phyloP scores from a whole-genome alignment of 2,797 vertebrate genomes.

The Lagorchestes hirsutus region DNA sequence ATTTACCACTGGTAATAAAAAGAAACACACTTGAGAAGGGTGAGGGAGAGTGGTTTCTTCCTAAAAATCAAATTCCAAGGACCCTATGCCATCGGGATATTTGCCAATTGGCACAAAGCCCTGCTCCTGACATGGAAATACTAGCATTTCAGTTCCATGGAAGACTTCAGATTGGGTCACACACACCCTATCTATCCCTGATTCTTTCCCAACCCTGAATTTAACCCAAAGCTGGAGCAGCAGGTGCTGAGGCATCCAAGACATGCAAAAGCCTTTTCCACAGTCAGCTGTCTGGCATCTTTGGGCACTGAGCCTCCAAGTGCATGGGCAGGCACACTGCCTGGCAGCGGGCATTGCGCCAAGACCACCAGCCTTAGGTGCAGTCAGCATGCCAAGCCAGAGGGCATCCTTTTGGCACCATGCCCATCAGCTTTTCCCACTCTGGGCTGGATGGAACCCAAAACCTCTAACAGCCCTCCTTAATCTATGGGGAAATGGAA shows the following conservation, averaged over 20 bases:
- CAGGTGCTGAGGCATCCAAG: neutral
- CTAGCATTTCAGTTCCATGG: constrained; percentile 16
- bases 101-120: constrained; percentile 16
- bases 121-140: constrained; percentile 12
- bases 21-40: neutral
- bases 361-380: constrained; percentile 33
- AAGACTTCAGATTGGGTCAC: neutral
- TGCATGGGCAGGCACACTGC: neutral
- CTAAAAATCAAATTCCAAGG: neutral
- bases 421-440: constrained; percentile 47
- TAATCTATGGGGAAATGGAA: neutral
- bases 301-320: constrained; percentile 35
- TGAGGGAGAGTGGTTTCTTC: neutral
- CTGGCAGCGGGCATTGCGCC: constrained; percentile 48
- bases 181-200: neutral
- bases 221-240: constrained; percentile 44
- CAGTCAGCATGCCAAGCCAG: constrained; percentile 42
- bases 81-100: neutral
- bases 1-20: constrained; percentile 7
- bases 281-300: constrained; percentile 34
- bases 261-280: constrained; percentile 10
- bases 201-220: constrained; percentile 29
- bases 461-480: neutral
- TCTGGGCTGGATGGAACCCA: constrained; percentile 23
- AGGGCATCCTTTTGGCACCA: constrained; percentile 25